Base-by-base conservation (phyloP, 2,888 invertebrate genomes). In the Rhorus exstirpatorius region DNA sequence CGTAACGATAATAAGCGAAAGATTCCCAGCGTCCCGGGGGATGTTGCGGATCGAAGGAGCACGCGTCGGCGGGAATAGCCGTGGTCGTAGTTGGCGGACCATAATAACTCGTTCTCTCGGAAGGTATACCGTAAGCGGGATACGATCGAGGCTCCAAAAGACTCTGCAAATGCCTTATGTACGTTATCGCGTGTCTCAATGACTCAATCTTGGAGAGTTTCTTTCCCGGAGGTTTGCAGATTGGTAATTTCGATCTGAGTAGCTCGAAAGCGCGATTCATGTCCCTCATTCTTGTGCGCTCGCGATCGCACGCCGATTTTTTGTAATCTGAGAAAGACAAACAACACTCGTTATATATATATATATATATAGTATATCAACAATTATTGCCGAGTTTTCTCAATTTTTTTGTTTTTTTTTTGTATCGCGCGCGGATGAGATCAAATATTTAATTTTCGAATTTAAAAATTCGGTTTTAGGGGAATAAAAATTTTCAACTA, bases 181-280 rank as follows among this genome's bases (percentile, higher is more conserved):
- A 96, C 85, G 96, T 95, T 80, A 97, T 97, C 49, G 97, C 97
- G 93, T 93, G 97, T 95, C 97, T 95, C 12, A 97, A 94, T 49
- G 97, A 96, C 90, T 97, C 97, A 84, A 97, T 97, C 93, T 97
- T 97, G 12, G 97, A 97, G 87, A 97, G 95, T 90, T 97, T 97
- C 92, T 97, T 97, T 83, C 97, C 97, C 14, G 96, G 96, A 0
- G 97, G 97, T 88, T 97, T 97, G 67, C 96, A 95, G 86, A 95
- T 95, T 0, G 97, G 97, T 84, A 97, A 92, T 90, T 96, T 96
- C 53, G 96, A 95, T 41, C 97, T 94, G 14, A 97, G 93, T 51
- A 96, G 92, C 89, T 97, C 97, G 88, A 97, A 97, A 0, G 97
- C 97, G 67, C 95, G 94, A 91, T 97, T 97, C 97, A 97, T 97